Evolutionary conservation across 2,888 invertebrate species (phyloP).

Genomic region (Thera obeliscata): DNA sequence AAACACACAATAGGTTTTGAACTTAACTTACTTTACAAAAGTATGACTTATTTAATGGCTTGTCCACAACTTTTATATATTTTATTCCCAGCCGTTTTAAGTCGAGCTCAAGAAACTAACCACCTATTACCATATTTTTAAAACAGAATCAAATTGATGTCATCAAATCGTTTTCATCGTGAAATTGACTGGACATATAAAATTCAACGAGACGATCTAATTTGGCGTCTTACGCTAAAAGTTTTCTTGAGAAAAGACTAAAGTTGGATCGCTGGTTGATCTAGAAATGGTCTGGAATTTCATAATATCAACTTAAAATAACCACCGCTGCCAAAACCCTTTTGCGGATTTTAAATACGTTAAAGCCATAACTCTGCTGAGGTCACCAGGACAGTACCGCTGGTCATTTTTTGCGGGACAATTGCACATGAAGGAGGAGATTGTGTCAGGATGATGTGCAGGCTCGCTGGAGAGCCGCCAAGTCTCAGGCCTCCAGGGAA

Average conservation of each 20-base stretch:
- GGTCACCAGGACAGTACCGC: constrained; percentile 43
- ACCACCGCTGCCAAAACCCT: background rate
- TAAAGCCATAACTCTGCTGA: constrained; percentile 31
- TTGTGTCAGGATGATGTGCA: constrained; percentile 59
- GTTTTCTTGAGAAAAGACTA: background rate
- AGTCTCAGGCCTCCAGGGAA: constrained; percentile 56
- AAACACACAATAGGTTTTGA: too few species aligned
- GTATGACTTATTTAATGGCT: too few species aligned
- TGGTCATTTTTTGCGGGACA: constrained; percentile 54
- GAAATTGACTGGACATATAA: background rate
- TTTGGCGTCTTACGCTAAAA: background rate
- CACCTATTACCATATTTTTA: too few species aligned
- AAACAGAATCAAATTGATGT: too few species aligned
- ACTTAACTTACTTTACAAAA: too few species aligned
- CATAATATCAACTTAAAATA: background rate
- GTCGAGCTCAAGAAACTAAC: too few species aligned
- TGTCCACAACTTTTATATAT: too few species aligned
- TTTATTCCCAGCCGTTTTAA: too few species aligned
- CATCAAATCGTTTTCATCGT: background rate
- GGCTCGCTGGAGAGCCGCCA: constrained; percentile 56
- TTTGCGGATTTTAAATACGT: constrained; percentile 16
- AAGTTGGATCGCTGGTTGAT: background rate
- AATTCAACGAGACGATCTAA: background rate
- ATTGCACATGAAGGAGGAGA: constrained; percentile 56
- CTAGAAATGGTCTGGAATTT: background rate